These are phyloP conservation scores for Sus cebifrons DNA, from an alignment of 2,797 vertebrate genomes.

Conservation along the genomic window DNA sequence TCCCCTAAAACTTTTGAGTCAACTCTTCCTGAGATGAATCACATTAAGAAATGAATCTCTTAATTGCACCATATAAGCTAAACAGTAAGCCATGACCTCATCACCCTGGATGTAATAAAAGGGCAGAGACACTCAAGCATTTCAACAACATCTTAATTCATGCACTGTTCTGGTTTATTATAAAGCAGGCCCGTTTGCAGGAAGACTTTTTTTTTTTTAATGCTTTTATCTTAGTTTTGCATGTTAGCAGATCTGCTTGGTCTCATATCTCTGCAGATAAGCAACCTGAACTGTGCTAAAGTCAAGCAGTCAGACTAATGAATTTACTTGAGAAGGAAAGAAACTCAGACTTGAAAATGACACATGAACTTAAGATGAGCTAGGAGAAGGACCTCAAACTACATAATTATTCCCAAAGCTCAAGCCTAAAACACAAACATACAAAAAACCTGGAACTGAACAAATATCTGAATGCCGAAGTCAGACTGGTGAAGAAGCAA, in stretches of 20 bases:
- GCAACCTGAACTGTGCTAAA: constrained; percentile 29
- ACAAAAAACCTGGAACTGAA: constrained; percentile 55
- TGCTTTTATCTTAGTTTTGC: constrained; percentile 79
- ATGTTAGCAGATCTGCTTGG: constrained; percentile 62
- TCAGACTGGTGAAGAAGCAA: neutral
- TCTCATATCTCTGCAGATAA: constrained; percentile 37
- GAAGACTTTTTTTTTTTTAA: neutral
- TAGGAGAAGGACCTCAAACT: constrained; percentile 35
- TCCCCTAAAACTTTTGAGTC: constrained; percentile 81
- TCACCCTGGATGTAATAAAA: constrained; percentile 86
- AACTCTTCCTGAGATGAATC: constrained; percentile 85
- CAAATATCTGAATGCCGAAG: neutral
- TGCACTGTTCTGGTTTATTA: constrained; percentile 74
- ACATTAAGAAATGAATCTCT: constrained; percentile 87
- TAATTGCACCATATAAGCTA: constrained; percentile 86
- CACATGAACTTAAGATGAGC: constrained; percentile 62
- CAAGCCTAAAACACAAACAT: constrained; percentile 1
- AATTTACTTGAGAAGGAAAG: constrained; percentile 67
- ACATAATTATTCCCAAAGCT: neutral
- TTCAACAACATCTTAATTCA: constrained; percentile 84
- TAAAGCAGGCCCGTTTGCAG: constrained; percentile 71
- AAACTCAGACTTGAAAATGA: constrained; percentile 46
- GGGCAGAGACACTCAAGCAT: constrained; percentile 77
- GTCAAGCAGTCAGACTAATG: neutral
- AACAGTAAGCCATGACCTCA: constrained; percentile 87